Conservation (phyloP, 2,113 vertebrate species). For the Morphnarchus princeps region DNA sequence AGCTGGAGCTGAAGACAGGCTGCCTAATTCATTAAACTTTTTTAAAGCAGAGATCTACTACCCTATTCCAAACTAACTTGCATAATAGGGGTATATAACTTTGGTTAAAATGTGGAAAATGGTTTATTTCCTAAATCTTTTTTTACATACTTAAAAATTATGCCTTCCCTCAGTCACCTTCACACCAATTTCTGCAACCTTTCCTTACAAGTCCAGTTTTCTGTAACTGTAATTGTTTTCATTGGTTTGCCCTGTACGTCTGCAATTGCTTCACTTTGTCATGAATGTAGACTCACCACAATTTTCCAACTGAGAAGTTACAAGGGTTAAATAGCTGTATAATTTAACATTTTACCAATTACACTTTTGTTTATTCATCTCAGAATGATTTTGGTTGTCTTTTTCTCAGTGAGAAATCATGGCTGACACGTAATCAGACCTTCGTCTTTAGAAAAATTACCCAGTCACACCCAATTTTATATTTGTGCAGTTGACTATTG, state of each 20-base stretch:
- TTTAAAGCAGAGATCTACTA: neutral
- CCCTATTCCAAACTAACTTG: neutral
- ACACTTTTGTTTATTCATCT: neutral
- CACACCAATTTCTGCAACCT: neutral
- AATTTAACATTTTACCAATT: neutral
- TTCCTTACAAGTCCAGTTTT: neutral
- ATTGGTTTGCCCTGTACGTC: neutral
- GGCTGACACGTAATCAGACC: neutral
- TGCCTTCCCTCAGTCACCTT: neutral
- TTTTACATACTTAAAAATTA: neutral
- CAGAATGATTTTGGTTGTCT: neutral
- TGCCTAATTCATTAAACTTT: neutral
- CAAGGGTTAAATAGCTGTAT: neutral
- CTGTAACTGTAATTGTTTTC: neutral
- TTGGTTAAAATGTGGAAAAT: neutral
- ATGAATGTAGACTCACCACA: neutral
- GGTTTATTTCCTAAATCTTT: neutral
- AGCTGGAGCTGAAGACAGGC: neutral
- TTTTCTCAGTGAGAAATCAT: neutral
- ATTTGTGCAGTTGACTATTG: neutral
- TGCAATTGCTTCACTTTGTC: neutral
- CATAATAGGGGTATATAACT: neutral
- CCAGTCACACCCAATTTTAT: neutral
- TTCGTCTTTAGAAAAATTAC: neutral
- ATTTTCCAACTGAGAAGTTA: neutral